Evolutionary conservation across 2,888 invertebrate genomes (phyloP).

Genomic region (Tipula unca): DNA sequence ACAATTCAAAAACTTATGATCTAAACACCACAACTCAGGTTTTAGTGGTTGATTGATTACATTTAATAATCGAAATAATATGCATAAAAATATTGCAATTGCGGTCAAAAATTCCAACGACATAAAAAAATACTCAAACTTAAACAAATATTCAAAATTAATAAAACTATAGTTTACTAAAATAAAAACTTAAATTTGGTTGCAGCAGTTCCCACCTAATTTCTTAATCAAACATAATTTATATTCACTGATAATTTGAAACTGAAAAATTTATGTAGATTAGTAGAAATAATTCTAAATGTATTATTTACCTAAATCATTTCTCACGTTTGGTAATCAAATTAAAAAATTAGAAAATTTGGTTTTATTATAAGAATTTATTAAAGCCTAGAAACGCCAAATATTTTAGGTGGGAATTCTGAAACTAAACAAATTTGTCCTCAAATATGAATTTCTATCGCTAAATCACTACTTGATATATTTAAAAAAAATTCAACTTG

Average conservation of each 20-base stretch:
- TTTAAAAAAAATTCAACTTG: background rate
- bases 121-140: background rate
- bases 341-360: background rate
- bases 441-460: background rate
- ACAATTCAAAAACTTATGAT: conserved; percentile 66
- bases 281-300: background rate
- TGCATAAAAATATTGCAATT: conserved; percentile 71
- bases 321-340: background rate
- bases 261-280: background rate
- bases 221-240: background rate
- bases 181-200: background rate
- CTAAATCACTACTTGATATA: background rate
- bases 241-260: background rate
- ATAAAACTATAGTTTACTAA: no score
- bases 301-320: background rate
- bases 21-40: conserved; percentile 67
- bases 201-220: background rate
- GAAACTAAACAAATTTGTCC: background rate
- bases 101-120: conserved; percentile 51
- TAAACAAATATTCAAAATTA: background rate
- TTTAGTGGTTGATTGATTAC: conserved; percentile 74
- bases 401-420: background rate
- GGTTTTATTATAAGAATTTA: background rate
- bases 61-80: conserved; percentile 74
- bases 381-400: background rate